phyloP scores from a whole-genome alignment of 2,797 vertebrate genomes.

The Phataginus tetradactyla region DNA sequence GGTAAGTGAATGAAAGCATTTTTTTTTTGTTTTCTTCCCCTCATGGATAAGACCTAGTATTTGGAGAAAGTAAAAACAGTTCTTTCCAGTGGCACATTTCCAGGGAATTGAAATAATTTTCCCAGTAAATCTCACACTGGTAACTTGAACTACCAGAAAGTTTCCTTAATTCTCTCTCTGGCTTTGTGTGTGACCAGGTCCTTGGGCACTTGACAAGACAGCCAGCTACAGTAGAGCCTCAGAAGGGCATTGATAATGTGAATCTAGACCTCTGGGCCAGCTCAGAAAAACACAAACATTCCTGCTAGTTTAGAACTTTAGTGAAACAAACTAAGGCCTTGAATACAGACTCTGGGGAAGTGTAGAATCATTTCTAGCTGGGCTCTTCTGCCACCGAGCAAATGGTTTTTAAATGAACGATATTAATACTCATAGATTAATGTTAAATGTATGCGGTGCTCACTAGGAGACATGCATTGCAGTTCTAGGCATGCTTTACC shows the following conservation, averaged over 20 bases:
- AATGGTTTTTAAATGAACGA: neutral
- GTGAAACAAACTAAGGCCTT: neutral
- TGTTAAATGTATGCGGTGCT: neutral
- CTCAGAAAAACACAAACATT: neutral
- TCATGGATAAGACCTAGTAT: neutral
- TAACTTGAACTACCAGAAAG: neutral
- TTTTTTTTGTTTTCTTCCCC: neutral
- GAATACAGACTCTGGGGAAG: slow-evolving; percentile 19
- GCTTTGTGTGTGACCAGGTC: neutral
- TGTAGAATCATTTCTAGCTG: neutral
- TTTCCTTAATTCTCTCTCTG: neutral
- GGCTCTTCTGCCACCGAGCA: neutral
- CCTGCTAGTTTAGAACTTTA: neutral
- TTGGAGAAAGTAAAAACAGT: neutral
- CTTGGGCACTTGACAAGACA: neutral
- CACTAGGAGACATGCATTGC: neutral
- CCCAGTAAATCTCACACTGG: neutral
- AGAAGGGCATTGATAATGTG: too few species aligned
- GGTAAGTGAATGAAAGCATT: neutral
- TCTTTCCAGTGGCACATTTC: neutral
- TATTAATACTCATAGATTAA: neutral
- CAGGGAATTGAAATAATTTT: neutral
- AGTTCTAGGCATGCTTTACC: neutral
- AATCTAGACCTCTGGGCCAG: neutral
- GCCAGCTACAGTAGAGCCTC: neutral